phyloP scores from a whole-genome alignment of 2,888 invertebrate species.

The Adela reaumurella region DNA sequence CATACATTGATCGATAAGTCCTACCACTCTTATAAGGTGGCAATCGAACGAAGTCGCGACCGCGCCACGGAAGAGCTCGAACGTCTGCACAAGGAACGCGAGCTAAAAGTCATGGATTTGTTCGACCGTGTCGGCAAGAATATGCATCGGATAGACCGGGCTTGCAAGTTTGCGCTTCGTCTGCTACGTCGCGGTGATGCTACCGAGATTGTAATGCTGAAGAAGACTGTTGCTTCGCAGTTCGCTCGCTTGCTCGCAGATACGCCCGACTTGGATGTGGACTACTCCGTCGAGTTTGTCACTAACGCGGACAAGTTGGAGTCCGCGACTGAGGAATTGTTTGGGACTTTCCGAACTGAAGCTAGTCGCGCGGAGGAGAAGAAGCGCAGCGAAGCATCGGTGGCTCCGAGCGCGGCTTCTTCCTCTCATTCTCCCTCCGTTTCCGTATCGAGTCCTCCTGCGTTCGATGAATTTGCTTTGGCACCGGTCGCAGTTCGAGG shows the following conservation, averaged over 20 bases:
- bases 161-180: constrained; percentile 78
- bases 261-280: constrained; percentile 76
- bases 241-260: constrained; percentile 75
- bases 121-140: constrained; percentile 81
- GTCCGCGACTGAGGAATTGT: constrained; percentile 64
- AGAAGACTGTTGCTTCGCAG: constrained; percentile 74
- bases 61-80: constrained; percentile 70
- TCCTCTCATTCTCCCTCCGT: constrained; percentile 45
- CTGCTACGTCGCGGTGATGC: constrained; percentile 82
- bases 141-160: constrained; percentile 80
- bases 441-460: constrained; percentile 65
- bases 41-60: constrained; percentile 78
- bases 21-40: constrained; percentile 74
- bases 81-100: constrained; percentile 76
- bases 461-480: constrained; percentile 69
- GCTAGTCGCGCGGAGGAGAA: constrained; percentile 54
- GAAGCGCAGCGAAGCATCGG: constrained; percentile 45
- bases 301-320: constrained; percentile 79
- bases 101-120: constrained; percentile 86
- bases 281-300: constrained; percentile 76
- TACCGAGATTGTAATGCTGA: constrained; percentile 78
- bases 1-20: constrained; percentile 78
- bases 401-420: constrained; percentile 37
- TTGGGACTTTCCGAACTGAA: constrained; percentile 72
- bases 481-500: constrained; percentile 41